Percentiles rank a stretch among this genome's conserved stretches.
phyloP scores from a whole-genome alignment of 2,888 invertebrate species.

The Hirtodrosophila confusa region DNA sequence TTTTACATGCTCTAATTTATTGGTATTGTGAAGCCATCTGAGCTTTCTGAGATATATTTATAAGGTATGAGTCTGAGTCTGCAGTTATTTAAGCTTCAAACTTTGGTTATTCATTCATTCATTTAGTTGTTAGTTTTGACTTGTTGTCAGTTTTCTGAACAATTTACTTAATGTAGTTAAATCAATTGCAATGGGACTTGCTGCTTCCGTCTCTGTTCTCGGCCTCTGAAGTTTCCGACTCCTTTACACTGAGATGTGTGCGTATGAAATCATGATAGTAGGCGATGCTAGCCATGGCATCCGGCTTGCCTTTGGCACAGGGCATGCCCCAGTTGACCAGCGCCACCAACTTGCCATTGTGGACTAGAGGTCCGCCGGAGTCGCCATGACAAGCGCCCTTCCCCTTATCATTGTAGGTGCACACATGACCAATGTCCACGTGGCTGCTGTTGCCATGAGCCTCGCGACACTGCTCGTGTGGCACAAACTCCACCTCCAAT shows the following conservation, averaged over 20 bases:
- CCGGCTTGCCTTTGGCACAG: constrained; percentile 82
- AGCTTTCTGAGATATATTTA: no score
- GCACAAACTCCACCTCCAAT: constrained; percentile 86
- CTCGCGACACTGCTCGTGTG: constrained; percentile 85
- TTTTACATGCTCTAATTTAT: background rate
- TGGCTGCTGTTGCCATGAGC: constrained; percentile 84
- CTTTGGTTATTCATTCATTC: no score
- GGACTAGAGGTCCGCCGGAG: constrained; percentile 81
- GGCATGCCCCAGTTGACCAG: constrained; percentile 83
- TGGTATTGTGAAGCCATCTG: no score
- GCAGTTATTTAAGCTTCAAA: no score
- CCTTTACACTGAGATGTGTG: constrained; percentile 59
- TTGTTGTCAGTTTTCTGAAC: no score
- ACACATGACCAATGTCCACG: constrained; percentile 86
- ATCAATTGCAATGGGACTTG: constrained; percentile 43
- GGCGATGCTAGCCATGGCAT: constrained; percentile 82
- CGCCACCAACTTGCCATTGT: constrained; percentile 79
- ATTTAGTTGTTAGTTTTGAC: no score
- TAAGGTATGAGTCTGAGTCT: no score
- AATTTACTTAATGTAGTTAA: no score
- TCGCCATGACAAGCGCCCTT: constrained; percentile 85
- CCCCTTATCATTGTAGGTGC: constrained; percentile 86
- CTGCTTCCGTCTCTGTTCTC: constrained; percentile 4
- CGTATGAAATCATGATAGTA: constrained; percentile 83
- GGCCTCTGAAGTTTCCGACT: constrained; percentile 10